These are phyloP conservation scores for Zeugodacus cucurbitae DNA, from an alignment of 1,140 invertebrate species.

Conservation along the genomic window DNA sequence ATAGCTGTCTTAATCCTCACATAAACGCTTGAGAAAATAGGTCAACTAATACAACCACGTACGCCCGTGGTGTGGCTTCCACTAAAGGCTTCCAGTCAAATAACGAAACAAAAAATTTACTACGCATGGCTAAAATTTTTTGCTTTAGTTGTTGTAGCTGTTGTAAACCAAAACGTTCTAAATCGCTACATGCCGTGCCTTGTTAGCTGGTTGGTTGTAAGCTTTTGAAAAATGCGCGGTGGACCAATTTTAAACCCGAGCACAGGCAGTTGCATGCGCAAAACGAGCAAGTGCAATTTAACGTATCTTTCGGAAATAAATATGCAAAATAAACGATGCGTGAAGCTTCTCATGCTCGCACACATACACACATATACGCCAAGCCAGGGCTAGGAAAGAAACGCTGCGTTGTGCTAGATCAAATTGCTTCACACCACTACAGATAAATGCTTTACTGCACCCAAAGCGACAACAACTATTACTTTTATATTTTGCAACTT, in stretches of 20 bases:
- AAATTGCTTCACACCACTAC: slow-evolving; percentile 30
- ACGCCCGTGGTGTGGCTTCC: background rate
- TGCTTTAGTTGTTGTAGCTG: background rate
- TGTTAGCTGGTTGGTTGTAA: background rate
- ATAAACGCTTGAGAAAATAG: background rate
- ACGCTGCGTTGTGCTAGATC: background rate
- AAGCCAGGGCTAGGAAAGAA: background rate
- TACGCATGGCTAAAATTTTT: background rate
- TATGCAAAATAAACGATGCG: slow-evolving; percentile 34
- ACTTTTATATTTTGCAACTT: slow-evolving; percentile 1
- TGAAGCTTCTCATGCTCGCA: background rate
- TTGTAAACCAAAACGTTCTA: background rate
- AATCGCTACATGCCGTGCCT: background rate
- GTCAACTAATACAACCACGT: background rate
- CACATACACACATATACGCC: background rate
- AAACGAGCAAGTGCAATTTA: slow-evolving; percentile 29
- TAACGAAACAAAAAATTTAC: background rate
- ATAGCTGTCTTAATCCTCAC: background rate
- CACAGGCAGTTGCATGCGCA: background rate
- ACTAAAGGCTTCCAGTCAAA: background rate
- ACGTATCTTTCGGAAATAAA: slow-evolving; percentile 26
- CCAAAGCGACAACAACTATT: slow-evolving; percentile 16
- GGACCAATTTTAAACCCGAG: background rate
- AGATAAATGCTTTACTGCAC: slow-evolving; percentile 27
- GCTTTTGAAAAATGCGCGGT: slow-evolving; percentile 31